phyloP scores from a whole-genome alignment of 2,888 invertebrate genomes.

The Malthinus flaveolus region DNA sequence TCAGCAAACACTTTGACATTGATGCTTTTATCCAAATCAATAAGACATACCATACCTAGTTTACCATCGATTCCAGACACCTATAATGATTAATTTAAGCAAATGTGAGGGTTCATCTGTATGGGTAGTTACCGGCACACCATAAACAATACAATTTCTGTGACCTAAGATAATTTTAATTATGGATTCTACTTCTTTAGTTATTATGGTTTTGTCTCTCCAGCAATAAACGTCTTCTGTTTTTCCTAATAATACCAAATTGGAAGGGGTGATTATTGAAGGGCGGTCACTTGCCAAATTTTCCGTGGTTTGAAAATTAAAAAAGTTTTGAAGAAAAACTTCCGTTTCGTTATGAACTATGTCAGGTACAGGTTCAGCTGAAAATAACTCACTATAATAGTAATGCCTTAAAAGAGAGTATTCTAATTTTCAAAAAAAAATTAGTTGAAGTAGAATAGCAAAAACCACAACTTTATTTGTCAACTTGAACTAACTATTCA shows the following conservation, averaged over 20 bases:
- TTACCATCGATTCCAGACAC: conserved; percentile 75
- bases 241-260: conserved; percentile 67
- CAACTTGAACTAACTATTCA: too few species aligned
- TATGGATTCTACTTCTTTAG: conserved; percentile 67
- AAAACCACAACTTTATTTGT: too few species aligned
- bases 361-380: too few species aligned
- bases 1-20: conserved; percentile 62
- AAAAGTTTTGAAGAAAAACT: too few species aligned
- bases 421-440: too few species aligned
- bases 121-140: conserved; percentile 69
- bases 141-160: conserved; percentile 78
- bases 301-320: too few species aligned
- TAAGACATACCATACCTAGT: conserved; percentile 89
- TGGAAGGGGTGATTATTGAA: conserved; percentile 35
- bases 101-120: neutral
- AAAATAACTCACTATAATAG: too few species aligned
- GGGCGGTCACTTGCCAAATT: too few species aligned
- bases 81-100: conserved; percentile 48
- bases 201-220: conserved; percentile 73
- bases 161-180: conserved; percentile 57
- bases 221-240: conserved; percentile 68
- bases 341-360: too few species aligned
- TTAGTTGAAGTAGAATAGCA: too few species aligned
- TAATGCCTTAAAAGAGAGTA: too few species aligned
- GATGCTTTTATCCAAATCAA: conserved; percentile 63